These are phyloP conservation scores for Agapostemon virescens DNA, from an alignment of 2,888 invertebrate genomes.

Conservation along the genomic window DNA sequence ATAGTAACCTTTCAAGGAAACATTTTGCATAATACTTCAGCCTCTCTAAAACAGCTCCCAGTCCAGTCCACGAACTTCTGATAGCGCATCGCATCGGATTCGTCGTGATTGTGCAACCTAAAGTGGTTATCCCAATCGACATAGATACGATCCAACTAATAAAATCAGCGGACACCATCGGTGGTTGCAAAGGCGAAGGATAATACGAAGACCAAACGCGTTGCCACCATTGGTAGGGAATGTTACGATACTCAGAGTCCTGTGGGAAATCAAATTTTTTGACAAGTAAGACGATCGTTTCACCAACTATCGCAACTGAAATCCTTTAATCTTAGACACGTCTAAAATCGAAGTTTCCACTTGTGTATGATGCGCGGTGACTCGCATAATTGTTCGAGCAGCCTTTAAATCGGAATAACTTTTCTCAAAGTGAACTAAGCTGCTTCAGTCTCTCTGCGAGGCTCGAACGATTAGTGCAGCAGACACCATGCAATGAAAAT, in stretches of 20 bases:
- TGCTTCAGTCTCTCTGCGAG: too few relatives aligned
- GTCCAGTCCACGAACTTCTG: background rate
- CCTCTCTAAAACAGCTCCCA: background rate
- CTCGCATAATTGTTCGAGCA: background rate
- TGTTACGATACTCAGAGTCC: slow-evolving; percentile 71
- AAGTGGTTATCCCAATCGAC: slow-evolving; percentile 61
- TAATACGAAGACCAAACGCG: slow-evolving; percentile 75
- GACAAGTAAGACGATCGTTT: background rate
- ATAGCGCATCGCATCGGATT: slow-evolving; percentile 40
- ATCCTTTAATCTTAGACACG: background rate
- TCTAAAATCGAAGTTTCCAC: background rate
- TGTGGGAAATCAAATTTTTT: slow-evolving; percentile 38
- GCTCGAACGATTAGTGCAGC: too few relatives aligned
- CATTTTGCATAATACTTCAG: slow-evolving; percentile 23
- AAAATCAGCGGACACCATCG: slow-evolving; percentile 72
- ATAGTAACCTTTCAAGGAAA: slow-evolving; percentile 40
- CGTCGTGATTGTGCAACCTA: slow-evolving; percentile 64
- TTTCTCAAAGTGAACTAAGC: background rate
- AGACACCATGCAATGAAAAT: too few relatives aligned
- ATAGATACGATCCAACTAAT: slow-evolving; percentile 77
- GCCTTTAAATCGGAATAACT: background rate
- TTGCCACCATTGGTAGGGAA: slow-evolving; percentile 74
- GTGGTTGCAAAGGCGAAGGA: slow-evolving; percentile 68
- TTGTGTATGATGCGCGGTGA: background rate
- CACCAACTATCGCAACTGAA: background rate